Conservation (phyloP, 2,113 vertebrate species). For the Mellivora capensis region DNA sequence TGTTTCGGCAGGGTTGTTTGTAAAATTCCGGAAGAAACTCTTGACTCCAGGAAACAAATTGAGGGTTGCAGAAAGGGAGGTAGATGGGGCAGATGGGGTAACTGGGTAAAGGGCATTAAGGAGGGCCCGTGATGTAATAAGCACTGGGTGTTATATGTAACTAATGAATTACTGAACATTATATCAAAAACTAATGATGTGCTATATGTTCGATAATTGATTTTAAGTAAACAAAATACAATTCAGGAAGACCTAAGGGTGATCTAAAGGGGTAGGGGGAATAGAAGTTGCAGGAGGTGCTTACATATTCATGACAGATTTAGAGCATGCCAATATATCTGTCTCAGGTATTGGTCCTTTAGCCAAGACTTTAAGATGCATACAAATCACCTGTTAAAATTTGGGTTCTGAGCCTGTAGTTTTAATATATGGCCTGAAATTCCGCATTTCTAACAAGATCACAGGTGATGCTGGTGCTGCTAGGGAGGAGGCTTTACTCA, state of each 20-base stretch:
- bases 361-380: neutral
- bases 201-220: neutral
- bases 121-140: neutral
- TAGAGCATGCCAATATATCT: neutral
- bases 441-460: neutral
- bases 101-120: neutral
- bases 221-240: neutral
- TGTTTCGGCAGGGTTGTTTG: neutral
- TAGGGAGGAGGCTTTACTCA: neutral
- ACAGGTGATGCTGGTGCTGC: neutral
- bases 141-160: neutral
- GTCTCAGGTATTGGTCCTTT: neutral
- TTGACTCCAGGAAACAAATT: neutral
- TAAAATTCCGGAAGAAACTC: neutral
- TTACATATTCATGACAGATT: neutral
- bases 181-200: neutral
- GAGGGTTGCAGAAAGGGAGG: neutral
- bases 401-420: neutral
- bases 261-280: neutral
- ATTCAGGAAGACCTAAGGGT: neutral
- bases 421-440: neutral
- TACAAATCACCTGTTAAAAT: neutral
- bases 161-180: neutral
- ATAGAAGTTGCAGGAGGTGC: neutral
- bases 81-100: neutral